Evolutionary conservation across 2,888 invertebrate genomes (phyloP), one percentile per base, ranked within the genome.

Genomic region (Eupsilia transversa): DNA sequence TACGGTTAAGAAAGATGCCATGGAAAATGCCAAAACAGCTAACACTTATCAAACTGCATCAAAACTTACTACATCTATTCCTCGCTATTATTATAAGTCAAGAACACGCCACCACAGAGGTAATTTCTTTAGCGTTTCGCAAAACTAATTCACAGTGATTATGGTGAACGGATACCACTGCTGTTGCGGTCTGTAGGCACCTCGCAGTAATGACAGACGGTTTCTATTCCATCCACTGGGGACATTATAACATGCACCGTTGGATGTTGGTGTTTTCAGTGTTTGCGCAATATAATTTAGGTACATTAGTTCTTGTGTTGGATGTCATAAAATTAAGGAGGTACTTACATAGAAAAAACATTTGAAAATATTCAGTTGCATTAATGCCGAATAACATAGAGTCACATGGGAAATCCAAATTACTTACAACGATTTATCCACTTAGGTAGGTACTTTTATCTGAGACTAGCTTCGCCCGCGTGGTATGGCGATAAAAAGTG

Each of bases 111-210:
- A 70, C 52, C n/a, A 61, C 67, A 54, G 59, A 49, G 56, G 69
- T 54, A 77, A 74, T 77, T 79, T 77, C 79, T 68, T 59, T 56
- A 69, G 54, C 46, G 74, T 86, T 86, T 74, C 85, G 85, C 60
- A 85, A 85, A 67, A 38, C 73, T 81, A 86, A 86, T 86, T 78
- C 64, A 59, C 80, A 23, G 70, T 70, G 56, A 86, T 87, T 87
- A 87, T 73, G 78, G 82, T 72, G 79, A 80, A 71, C 76, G 83
- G 80, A 77, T 74, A 81, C 64, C n/a, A 49, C 54, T 57, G 63
- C 59, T 41, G 79, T 76, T 86, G 86, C 75, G 79, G 77, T 80
- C 41, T 30, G 72, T 68, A 77, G 59, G 63, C 72, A 83, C 54
- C 57, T 57, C 43, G 38, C 33, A 54, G 33, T 79, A 86, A 84